phyloP scores from a whole-genome alignment of 1,140 invertebrate species.

The Meloidogyne floridensis region DNA sequence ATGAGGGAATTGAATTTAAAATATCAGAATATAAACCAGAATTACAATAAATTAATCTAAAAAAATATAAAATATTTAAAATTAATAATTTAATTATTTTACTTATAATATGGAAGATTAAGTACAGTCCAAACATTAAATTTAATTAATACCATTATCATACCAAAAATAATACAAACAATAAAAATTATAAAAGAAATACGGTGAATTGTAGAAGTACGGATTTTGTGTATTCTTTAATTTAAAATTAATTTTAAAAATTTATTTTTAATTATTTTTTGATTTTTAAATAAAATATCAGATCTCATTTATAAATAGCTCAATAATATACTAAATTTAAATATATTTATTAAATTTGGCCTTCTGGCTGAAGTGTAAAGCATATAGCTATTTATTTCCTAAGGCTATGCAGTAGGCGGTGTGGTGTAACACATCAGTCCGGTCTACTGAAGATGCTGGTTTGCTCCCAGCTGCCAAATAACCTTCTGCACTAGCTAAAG shows the following conservation, averaged over 20 bases:
- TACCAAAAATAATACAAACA: conserved; percentile 11
- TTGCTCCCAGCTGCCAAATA: too few species aligned
- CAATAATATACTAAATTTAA: too few species aligned
- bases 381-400: too few species aligned
- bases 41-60: conserved; percentile 23
- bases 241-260: background rate
- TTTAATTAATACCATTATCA: background rate
- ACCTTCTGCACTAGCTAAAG: too few species aligned
- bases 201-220: conserved; percentile 1
- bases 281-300: background rate
- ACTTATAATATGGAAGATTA: conserved; percentile 19
- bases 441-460: too few species aligned
- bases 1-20: background rate
- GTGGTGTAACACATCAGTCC: too few species aligned
- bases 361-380: too few species aligned
- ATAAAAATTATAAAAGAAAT: background rate
- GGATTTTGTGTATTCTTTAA: conserved; percentile 18
- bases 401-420: too few species aligned
- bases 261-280: background rate
- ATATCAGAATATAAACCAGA: conserved; percentile 26
- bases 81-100: background rate
- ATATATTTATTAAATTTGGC: too few species aligned
- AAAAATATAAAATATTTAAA: conserved; percentile 13
- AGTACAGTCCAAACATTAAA: conserved; percentile 17
- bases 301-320: background rate